These are phyloP conservation scores for Drosophila punjabiensis DNA, from an alignment of 1,140 invertebrate genomes.

Conservation along the genomic window DNA sequence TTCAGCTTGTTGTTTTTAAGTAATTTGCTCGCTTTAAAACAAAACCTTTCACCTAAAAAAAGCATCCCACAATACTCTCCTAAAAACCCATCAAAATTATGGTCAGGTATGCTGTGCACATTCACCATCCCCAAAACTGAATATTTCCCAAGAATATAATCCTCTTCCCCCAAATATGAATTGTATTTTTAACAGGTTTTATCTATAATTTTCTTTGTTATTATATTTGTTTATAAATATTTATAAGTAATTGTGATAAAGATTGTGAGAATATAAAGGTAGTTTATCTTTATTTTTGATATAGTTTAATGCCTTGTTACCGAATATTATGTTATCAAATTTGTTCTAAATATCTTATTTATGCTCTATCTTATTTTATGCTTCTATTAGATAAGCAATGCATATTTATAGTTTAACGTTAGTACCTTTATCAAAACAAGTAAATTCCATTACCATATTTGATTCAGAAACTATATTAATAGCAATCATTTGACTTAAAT, in stretches of 20 bases:
- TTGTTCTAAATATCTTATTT: neutral
- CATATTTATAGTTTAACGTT: neutral
- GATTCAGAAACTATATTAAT: no score
- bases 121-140: conserved; percentile 6
- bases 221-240: neutral
- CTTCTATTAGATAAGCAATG: neutral
- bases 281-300: neutral
- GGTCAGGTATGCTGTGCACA: conserved; percentile 65
- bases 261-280: neutral
- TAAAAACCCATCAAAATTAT: conserved; percentile 57
- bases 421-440: neutral
- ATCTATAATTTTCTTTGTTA: no score
- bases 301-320: neutral
- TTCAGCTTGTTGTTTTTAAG: conserved; percentile 56
- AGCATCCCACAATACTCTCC: conserved; percentile 24
- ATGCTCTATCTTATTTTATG: neutral
- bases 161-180: neutral
- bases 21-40: conserved; percentile 55
- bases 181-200: conserved; percentile 3
- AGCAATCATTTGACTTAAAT: no score
- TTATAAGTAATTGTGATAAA: neutral
- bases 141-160: neutral
- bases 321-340: no score
- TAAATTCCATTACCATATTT: neutral
- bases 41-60: conserved; percentile 21